Base-by-base conservation (phyloP, 1,140 invertebrate genomes). In the Carposina sasakii region DNA sequence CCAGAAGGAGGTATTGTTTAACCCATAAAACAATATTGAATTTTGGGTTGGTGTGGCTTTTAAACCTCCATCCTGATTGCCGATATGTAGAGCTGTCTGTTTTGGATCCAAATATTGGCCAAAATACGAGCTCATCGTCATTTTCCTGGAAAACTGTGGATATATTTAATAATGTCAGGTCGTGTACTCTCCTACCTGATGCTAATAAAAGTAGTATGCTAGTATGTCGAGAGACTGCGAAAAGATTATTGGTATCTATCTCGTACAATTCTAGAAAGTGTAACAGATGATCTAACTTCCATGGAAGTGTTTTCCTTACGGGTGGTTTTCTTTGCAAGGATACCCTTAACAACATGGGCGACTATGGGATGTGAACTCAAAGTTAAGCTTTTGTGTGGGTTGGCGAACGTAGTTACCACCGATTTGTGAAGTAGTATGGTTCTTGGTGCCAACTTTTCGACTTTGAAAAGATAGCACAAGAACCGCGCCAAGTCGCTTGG, bases 101-200 rank as follows among this genome's bases (percentile, higher is more conserved):
- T 30, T 44, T 44, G 1, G 42, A 44, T 6, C 42, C 42, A 44
- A 44, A 44, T 10, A 15, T 19, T 9, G 42, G 42, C 42, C 42
- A 44, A 30, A 44, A 30, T 17, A 30, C 21, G 13, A 44, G 16
- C 2, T 16, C 3, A 30, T 44, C 13, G 12, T 30, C 42, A 4
- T 3, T 33, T 5, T 8, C 3, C 3, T 10, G 8, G 13, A 8
- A 33, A 13, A 13, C 4, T 33, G 4, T 10, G 31, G 31, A 10
- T 33, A 33, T 33, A 13, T 33, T 5, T 8, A 33, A 13, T 33
- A 44, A 20, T 3, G 42, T 31, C 26, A 44, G 13, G 21, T 44
- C 42, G 19, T 44, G 42, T 3, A 44, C 21, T 17, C 42, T 28
- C 8, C 42, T 28, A n/a, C 26, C 42, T 9, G 31, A 33, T 8